These are phyloP conservation scores for Taenaris catops DNA, from an alignment of 2,888 invertebrate species.

Conservation along the genomic window DNA sequence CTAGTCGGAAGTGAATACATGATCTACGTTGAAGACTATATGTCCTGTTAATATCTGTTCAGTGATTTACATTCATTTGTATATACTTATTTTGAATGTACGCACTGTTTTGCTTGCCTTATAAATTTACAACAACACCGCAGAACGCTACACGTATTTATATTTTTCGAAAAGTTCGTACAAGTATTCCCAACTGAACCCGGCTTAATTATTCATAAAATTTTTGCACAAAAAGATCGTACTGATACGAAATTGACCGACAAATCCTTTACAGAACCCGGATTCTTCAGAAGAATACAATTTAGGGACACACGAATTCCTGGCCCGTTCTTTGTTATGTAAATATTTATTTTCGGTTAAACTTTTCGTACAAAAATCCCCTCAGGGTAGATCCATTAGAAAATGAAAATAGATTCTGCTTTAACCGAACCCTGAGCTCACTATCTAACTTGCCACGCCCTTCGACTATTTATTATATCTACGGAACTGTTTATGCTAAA, in stretches of 20 bases:
- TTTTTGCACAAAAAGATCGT: constrained; percentile 48
- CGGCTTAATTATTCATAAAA: constrained; percentile 42
- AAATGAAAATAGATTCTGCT: constrained; percentile 65
- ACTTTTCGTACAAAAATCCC: constrained; percentile 64
- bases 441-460: constrained; percentile 23
- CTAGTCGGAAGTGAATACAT: too few relatives aligned
- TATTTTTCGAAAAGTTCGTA: too few relatives aligned
- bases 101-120: too few relatives aligned
- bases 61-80: too few relatives aligned
- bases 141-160: too few relatives aligned
- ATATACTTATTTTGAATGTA: too few relatives aligned
- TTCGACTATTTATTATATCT: constrained; percentile 34
- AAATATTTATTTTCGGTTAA: constrained; percentile 60
- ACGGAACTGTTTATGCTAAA: constrained; percentile 48
- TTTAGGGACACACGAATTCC: constrained; percentile 50
- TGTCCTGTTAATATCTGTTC: too few relatives aligned
- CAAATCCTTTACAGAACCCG: constrained; percentile 58
- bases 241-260: constrained; percentile 56
- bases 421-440: constrained; percentile 46
- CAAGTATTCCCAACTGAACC: too few relatives aligned
- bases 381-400: constrained; percentile 57
- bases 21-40: too few relatives aligned
- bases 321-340: constrained; percentile 69
- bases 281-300: constrained; percentile 61
- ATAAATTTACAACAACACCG: too few relatives aligned